phyloP scores from a whole-genome alignment of 2,797 vertebrate genomes.

The Trematomus bernacchii region DNA sequence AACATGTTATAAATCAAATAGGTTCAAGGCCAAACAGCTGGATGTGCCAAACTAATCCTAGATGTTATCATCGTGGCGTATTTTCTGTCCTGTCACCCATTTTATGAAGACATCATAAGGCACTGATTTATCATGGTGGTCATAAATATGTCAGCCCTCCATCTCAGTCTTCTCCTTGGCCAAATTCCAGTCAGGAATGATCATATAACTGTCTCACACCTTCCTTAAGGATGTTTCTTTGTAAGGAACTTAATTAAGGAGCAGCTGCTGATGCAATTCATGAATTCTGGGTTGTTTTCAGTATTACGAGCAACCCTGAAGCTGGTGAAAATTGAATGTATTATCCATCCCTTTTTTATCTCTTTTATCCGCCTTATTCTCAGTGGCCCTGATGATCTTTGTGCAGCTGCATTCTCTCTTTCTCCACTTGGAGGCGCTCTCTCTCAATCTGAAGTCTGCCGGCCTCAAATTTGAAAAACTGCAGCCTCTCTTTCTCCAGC shows the following conservation, averaged over 20 bases:
- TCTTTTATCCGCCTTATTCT: conserved; percentile 1
- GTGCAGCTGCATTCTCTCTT: conserved; percentile 88
- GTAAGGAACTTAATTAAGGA: conserved; percentile 10
- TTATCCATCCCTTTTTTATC: neutral
- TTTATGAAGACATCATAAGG: conserved; percentile 50
- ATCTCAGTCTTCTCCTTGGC: conserved; percentile 30
- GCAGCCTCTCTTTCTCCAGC: conserved; percentile 93
- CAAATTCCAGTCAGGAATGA: conserved; percentile 23
- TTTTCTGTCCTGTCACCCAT: conserved; percentile 7
- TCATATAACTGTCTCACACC: neutral
- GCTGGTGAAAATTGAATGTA: conserved; percentile 5
- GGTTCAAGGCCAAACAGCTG: neutral
- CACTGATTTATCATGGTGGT: conserved; percentile 48
- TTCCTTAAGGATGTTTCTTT: conserved; percentile 8
- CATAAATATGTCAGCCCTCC: conserved; percentile 30
- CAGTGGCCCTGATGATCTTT: conserved; percentile 65
- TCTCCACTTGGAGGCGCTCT: conserved; percentile 94
- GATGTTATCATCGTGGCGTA: conserved; percentile 6
- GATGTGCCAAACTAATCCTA: conserved; percentile 19
- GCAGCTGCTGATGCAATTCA: conserved; percentile 16
- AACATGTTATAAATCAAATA: conserved; percentile 18
- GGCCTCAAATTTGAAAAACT: conserved; percentile 93
- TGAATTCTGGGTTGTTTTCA: conserved; percentile 13
- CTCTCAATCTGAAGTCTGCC: conserved; percentile 94
- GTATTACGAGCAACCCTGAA: neutral